These are phyloP conservation scores for Rhinolophus ferrumequinum DNA, from an alignment of 2,113 vertebrate genomes.

Conservation along the genomic window DNA sequence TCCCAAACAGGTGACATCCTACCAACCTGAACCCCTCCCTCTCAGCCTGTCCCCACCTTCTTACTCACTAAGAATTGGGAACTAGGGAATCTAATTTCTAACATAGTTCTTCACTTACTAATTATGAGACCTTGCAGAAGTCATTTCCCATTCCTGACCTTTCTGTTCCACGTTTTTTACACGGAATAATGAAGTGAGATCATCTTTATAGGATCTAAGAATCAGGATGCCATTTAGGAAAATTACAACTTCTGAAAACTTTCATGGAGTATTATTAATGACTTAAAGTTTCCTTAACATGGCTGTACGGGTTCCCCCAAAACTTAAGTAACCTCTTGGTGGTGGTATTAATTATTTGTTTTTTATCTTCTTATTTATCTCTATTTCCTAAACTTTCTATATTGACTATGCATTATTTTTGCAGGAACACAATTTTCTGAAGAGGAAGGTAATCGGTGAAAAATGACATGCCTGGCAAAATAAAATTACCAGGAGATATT, in stretches of 20 bases:
- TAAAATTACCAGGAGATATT: neutral
- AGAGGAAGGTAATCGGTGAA: neutral
- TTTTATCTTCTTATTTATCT: neutral
- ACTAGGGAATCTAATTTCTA: neutral
- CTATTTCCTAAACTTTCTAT: neutral
- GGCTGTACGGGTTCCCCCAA: neutral
- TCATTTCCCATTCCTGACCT: neutral
- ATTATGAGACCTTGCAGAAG: neutral
- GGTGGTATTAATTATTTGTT: neutral
- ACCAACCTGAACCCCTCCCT: neutral
- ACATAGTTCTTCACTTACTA: neutral
- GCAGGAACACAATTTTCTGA: neutral
- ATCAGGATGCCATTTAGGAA: neutral
- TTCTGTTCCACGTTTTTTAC: neutral
- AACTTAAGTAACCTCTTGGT: neutral
- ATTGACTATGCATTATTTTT: neutral
- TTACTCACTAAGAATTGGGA: neutral
- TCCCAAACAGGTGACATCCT: neutral
- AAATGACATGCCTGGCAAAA: neutral
- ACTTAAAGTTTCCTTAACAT: neutral
- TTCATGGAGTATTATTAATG: neutral
- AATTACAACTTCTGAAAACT: neutral
- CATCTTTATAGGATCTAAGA: neutral
- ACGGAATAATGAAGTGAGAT: neutral
- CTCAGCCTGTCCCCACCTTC: neutral